These are phyloP conservation scores for Congeria kusceri DNA, from an alignment of 2,888 invertebrate species.

Conservation along the genomic window DNA sequence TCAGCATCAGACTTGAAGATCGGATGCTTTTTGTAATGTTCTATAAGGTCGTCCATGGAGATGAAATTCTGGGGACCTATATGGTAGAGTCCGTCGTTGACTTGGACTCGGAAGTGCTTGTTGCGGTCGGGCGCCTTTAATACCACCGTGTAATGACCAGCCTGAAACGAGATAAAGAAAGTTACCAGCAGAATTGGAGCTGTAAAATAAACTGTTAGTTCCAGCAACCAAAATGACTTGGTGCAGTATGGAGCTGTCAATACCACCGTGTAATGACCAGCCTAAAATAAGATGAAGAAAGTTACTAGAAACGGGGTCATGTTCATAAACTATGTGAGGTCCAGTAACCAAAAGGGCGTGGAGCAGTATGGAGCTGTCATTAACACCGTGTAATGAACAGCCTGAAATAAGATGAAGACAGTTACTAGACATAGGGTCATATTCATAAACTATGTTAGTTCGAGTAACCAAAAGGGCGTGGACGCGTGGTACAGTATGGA, in stretches of 20 bases:
- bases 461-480: too few species aligned
- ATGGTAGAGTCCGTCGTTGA: conserved; percentile 92
- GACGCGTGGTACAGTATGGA: too few species aligned
- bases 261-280: conserved; percentile 99
- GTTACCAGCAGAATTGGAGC: too few species aligned
- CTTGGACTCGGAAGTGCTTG: conserved; percentile 99
- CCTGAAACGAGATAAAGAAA: conserved; percentile 88
- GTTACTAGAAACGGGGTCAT: too few species aligned
- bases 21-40: conserved; percentile 99
- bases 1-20: conserved; percentile 96
- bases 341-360: too few species aligned
- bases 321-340: too few species aligned
- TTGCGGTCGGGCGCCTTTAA: conserved; percentile 98
- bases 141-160: conserved; percentile 99
- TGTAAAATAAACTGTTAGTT: too few species aligned
- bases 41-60: conserved; percentile 97
- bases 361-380: conserved; percentile 98
- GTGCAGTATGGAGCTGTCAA: conserved; percentile 98
- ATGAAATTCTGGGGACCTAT: conserved; percentile 99
- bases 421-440: too few species aligned
- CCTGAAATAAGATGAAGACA: conserved; percentile 89
- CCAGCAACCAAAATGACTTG: too few species aligned
- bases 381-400: conserved; percentile 99
- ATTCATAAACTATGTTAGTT: too few species aligned
- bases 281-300: conserved; percentile 88